Evolutionary conservation across 2,113 vertebrate genomes (phyloP).

Genomic region (Acrocephalus kingi): DNA sequence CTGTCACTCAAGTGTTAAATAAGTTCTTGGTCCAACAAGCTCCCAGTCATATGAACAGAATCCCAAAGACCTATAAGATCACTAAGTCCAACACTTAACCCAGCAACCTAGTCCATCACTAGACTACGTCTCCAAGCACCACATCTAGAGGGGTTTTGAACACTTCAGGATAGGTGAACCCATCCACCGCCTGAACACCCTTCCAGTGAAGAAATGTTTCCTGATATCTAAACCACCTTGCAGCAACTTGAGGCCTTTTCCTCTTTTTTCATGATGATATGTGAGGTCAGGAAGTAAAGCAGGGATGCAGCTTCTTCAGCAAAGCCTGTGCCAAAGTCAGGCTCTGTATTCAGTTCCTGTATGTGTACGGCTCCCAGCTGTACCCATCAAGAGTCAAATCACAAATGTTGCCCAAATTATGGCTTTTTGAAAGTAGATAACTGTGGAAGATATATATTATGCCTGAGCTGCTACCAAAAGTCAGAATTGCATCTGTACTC

Average conservation of each 20-base stretch:
- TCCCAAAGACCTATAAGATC: neutral
- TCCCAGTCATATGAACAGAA: neutral
- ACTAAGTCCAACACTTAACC: neutral
- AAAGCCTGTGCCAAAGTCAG: neutral
- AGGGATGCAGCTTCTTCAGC: neutral
- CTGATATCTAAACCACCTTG: neutral
- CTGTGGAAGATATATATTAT: neutral
- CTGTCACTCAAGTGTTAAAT: neutral
- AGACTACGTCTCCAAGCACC: neutral
- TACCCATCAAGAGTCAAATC: neutral
- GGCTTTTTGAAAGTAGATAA: neutral
- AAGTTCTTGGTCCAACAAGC: neutral
- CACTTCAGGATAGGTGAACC: neutral
- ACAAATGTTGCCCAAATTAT: neutral
- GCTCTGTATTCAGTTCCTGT: neutral
- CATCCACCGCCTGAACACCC: neutral
- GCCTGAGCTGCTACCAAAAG: neutral
- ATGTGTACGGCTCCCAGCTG: neutral
- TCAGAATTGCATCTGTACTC: neutral
- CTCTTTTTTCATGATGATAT: neutral
- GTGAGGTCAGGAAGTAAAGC: neutral
- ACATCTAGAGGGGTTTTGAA: neutral
- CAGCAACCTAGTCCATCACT: neutral
- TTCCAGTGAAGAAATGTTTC: neutral
- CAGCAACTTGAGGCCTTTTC: neutral